A percentile compares a stretch with the other conserved stretches of the same genome.
Evolutionary conservation across 30 jellyfish, hydroid and myxozoan genomes (phyloP).

Genomic region (Catostylus mosaicus): DNA sequence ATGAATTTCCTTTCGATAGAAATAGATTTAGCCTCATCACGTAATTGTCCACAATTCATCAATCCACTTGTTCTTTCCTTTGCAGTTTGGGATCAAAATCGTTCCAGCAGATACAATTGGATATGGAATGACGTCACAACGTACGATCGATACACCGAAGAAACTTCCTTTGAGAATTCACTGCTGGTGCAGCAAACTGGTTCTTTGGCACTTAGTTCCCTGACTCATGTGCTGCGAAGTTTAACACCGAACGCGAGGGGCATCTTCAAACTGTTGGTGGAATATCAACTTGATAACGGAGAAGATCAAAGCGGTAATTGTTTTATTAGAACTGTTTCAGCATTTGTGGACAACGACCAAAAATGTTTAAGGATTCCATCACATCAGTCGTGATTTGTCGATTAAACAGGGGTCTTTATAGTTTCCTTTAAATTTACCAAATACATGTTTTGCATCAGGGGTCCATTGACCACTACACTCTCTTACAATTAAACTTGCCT

Average conservation of each 20-base stretch:
- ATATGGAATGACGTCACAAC: constrained; percentile 91
- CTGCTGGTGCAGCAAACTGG: constrained; percentile 92
- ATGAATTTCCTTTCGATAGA: too few relatives aligned
- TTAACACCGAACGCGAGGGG: constrained; percentile 95
- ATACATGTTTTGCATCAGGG: too few relatives aligned
- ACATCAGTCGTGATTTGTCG: too few relatives aligned
- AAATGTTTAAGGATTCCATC: too few relatives aligned
- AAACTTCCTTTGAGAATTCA: constrained; percentile 92
- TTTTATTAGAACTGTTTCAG: too few relatives aligned
- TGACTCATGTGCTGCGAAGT: constrained; percentile 90
- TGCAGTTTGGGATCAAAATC: constrained; percentile 92
- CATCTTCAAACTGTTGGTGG: constrained; percentile 70
- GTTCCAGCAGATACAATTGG: constrained; percentile 88
- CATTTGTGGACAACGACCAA: too few relatives aligned
- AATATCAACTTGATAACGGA: constrained; percentile 68
- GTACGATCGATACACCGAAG: constrained; percentile 83
- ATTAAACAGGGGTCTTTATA: too few relatives aligned
- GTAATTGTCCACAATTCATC: too few relatives aligned
- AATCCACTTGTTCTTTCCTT: neutral
- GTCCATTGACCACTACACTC: too few relatives aligned
- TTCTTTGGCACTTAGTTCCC: constrained; percentile 82
- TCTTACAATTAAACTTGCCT: too few relatives aligned
- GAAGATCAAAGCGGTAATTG: constrained; percentile 60
- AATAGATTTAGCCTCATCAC: too few relatives aligned
- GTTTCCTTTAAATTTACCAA: too few relatives aligned